Evolutionary conservation across 2,797 vertebrate species (phyloP), one percentile per base, ranked within the genome.

Genomic region (Harpagifer antarcticus): DNA sequence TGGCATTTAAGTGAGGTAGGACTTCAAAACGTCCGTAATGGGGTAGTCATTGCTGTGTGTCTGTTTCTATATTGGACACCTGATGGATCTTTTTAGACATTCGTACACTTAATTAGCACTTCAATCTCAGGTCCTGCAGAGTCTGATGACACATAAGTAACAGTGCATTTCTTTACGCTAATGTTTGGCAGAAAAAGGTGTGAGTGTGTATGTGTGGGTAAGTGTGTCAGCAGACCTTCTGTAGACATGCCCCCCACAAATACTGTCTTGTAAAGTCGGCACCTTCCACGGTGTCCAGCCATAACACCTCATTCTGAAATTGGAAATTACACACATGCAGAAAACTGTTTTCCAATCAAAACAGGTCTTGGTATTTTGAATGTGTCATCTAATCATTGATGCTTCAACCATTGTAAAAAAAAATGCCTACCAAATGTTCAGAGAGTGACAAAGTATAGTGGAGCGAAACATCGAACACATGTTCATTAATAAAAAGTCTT

Each of bases 401-500:
- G 88, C 53, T 81, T 86, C 81, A 71, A 78, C 81, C 57, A 48
- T 52, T 52, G 70, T 73, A 49, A 62, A 67, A 73, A 72, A 83
- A 72, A 83, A 77, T 82, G 58, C 9, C 67, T 76, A 67, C 66
- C 70, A 60, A 87, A 86, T 74, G 69, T 72, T 88, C 52, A 11
- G 54, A 78, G 74, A 79, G 76, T 83, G 61, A 66, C 82, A 84
- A 84, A 85, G 79, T 84, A 82, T 80, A 33, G 53, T n/a, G 58
- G 45, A 84, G 81, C 63, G 53, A 73, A 86, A 83, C 72, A 31
- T 68, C 15, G 37, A 84, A 88, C 91, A 91, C 90, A 88, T 88
- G 89, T 89, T 92, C 83, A 76, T 83, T 89, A 92, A 91, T 89
- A 88, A 83, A 63, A 67, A 87, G 75, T 85, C 86, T 89, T 88